Evolutionary conservation across 2,797 vertebrate species (phyloP).

Genomic region (Apogon talboti): DNA sequence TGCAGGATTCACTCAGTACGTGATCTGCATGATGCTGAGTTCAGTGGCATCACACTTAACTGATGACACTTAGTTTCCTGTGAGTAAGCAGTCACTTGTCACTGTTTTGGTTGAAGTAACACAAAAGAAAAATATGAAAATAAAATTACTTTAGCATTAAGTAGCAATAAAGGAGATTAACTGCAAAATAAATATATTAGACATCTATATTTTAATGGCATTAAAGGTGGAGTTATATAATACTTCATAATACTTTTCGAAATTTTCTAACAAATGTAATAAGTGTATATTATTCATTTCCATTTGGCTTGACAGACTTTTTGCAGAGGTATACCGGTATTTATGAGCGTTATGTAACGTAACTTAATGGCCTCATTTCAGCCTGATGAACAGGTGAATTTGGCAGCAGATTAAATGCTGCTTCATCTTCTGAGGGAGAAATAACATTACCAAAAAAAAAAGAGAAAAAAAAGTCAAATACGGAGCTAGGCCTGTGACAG

Average conservation of each 20-base stretch:
- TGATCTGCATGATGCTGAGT: slow-evolving; percentile 45
- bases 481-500: slow-evolving; percentile 33
- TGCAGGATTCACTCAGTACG: background rate
- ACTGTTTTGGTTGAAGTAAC: slow-evolving; percentile 1
- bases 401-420: slow-evolving; percentile 44
- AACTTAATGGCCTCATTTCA: slow-evolving; percentile 47
- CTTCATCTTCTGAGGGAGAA: slow-evolving; percentile 50
- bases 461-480: slow-evolving; percentile 24
- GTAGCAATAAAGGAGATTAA: slow-evolving; percentile 13
- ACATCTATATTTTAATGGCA: slow-evolving; percentile 5
- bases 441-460: slow-evolving; percentile 36
- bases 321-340: slow-evolving; percentile 66
- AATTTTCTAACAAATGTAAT: slow-evolving; percentile 24
- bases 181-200: slow-evolving; percentile 31
- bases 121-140: slow-evolving; percentile 16
- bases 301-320: slow-evolving; percentile 64
- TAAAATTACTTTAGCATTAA: slow-evolving; percentile 14
- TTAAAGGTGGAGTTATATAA: slow-evolving; percentile 2
- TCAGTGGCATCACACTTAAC: slow-evolving; percentile 11
- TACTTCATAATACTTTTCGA: slow-evolving; percentile 30
- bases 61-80: slow-evolving; percentile 22
- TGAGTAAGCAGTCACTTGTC: slow-evolving; percentile 15
- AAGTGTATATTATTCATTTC: slow-evolving; percentile 22
- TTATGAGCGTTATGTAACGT: slow-evolving; percentile 35
- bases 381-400: slow-evolving; percentile 39